Evolutionary conservation across 2,888 invertebrate species (phyloP).

Genomic region (Hymenopus coronatus): DNA sequence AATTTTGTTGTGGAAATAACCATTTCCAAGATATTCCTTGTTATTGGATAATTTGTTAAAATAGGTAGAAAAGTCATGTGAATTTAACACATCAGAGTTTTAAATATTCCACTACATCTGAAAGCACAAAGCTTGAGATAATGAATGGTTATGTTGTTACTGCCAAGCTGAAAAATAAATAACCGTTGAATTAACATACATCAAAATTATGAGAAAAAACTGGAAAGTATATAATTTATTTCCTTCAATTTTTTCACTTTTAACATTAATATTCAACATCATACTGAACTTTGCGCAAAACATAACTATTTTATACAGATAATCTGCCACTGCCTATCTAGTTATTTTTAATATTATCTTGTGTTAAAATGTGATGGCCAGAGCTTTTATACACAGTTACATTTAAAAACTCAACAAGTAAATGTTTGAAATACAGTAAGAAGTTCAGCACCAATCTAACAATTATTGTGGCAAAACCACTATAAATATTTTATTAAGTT

Average conservation of each 20-base stretch:
- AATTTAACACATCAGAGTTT: too few species aligned
- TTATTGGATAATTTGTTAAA: too few species aligned
- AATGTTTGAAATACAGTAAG: neutral
- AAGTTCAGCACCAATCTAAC: neutral
- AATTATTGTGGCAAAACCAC: neutral
- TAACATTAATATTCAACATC: neutral
- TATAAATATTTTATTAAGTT: neutral
- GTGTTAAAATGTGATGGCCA: neutral
- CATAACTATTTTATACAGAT: neutral
- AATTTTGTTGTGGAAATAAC: too few species aligned
- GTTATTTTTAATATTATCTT: neutral
- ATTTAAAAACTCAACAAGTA: neutral
- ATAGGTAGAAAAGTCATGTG: too few species aligned
- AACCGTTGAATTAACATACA: neutral
- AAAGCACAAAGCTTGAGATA: neutral
- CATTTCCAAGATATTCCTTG: too few species aligned
- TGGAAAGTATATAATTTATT: neutral
- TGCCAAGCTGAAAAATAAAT: neutral
- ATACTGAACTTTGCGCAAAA: neutral
- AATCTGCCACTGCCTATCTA: neutral
- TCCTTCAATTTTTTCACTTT: neutral
- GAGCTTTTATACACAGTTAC: neutral
- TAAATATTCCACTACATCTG: neutral
- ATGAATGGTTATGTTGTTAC: neutral
- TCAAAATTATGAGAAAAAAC: neutral